These are phyloP conservation scores for Cricetomys ansorgei DNA, from an alignment of 2,113 vertebrate species.

Conservation along the genomic window DNA sequence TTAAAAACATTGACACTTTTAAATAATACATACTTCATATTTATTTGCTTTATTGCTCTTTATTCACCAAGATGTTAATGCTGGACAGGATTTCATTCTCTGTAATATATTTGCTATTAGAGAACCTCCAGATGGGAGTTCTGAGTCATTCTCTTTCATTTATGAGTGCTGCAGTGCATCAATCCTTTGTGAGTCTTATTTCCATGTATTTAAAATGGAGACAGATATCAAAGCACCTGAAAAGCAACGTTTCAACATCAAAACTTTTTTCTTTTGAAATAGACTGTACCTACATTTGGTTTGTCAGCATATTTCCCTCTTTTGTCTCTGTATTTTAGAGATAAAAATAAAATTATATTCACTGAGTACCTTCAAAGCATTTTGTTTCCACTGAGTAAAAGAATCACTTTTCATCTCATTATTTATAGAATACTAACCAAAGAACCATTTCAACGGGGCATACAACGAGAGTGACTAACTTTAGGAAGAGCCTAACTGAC, in stretches of 20 bases:
- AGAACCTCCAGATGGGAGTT: background rate
- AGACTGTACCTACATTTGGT: background rate
- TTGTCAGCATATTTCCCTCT: background rate
- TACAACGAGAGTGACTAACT: background rate
- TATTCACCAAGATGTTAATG: background rate
- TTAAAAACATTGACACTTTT: background rate
- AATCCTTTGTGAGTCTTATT: background rate
- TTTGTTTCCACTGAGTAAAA: background rate
- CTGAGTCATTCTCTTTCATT: background rate
- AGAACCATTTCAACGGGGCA: background rate
- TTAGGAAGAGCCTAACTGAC: background rate
- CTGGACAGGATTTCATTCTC: background rate
- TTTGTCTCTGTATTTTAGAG: background rate
- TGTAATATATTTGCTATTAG: background rate
- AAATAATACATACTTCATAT: background rate
- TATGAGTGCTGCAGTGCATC: background rate
- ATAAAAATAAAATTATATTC: too few relatives aligned
- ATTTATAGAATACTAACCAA: background rate
- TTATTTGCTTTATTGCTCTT: background rate
- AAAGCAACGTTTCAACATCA: background rate
- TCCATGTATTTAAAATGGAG: conserved; percentile 39
- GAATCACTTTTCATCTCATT: background rate
- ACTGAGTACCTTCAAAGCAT: background rate
- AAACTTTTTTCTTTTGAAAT: conserved; percentile 1
- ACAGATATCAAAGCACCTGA: background rate